Conservation (phyloP, 2,888 invertebrate genomes). For the Athrips mouffetella region DNA sequence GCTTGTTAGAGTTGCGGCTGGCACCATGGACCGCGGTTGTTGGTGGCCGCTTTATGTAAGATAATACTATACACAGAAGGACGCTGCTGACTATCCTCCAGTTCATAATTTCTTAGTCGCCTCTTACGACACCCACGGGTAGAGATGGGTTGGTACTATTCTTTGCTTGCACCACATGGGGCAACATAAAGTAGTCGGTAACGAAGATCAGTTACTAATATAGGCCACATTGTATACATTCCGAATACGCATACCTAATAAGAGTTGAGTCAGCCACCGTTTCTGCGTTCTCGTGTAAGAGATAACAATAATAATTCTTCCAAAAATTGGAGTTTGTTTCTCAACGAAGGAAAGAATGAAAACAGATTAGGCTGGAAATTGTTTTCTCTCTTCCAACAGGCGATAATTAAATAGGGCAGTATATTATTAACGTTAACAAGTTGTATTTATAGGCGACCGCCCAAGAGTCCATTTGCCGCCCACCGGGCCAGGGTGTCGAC, state of each 20-base stretch:
- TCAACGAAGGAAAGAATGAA: conserved; percentile 18
- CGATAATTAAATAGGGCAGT: conserved; percentile 53
- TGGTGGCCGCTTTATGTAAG: no score
- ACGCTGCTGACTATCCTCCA: no score
- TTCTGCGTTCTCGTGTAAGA: background rate
- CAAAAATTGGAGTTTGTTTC: conserved; percentile 9
- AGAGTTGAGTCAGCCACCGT: conserved; percentile 1
- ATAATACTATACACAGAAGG: no score
- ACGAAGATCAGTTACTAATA: background rate
- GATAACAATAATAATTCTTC: background rate
- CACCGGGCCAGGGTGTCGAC: conserved; percentile 57
- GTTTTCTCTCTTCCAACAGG: conserved; percentile 42
- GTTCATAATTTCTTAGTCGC: no score
- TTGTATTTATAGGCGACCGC: conserved; percentile 58
- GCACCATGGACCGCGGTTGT: no score
- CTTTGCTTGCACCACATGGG: no score
- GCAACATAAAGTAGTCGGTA: no score
- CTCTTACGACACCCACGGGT: no score
- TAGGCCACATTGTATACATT: background rate
- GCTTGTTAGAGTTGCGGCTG: no score
- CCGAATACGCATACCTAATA: conserved; percentile 1
- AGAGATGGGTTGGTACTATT: no score
- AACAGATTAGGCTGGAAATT: conserved; percentile 27
- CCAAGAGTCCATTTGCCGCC: conserved; percentile 62
- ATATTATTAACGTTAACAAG: conserved; percentile 58